These are phyloP conservation scores for Mohoua ochrocephala DNA, from an alignment of 2,113 vertebrate genomes.

Conservation along the genomic window DNA sequence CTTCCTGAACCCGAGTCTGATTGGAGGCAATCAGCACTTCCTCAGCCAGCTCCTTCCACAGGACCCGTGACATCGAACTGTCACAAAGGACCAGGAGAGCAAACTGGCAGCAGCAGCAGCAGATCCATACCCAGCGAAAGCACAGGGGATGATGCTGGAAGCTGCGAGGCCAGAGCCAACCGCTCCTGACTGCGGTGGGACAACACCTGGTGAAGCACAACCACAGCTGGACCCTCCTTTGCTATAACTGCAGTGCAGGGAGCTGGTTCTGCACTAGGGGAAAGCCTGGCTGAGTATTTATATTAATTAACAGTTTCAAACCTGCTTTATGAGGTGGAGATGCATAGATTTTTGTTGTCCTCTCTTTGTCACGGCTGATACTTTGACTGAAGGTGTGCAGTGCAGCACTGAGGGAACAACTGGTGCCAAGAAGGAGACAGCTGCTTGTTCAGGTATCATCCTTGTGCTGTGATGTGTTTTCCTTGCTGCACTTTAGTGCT, in stretches of 20 bases:
- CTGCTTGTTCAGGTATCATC: neutral
- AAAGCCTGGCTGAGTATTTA: neutral
- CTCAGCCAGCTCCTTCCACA: neutral
- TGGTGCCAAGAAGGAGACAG: neutral
- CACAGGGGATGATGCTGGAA: neutral
- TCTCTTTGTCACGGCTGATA: neutral
- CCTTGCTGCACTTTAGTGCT: neutral
- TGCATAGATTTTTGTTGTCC: neutral
- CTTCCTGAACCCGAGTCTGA: neutral
- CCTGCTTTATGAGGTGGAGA: neutral
- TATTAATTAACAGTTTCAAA: neutral
- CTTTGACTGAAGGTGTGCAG: neutral
- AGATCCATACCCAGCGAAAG: rapidly evolving
- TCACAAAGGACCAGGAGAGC: neutral
- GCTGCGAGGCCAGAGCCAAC: neutral
- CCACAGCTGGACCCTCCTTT: neutral
- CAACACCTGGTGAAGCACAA: neutral
- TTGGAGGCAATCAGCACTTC: neutral
- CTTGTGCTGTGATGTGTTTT: neutral
- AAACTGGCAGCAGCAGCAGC: neutral
- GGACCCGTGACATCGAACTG: rapidly evolving
- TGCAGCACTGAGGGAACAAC: neutral
- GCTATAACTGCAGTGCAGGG: rapidly evolving
- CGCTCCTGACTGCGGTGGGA: rapidly evolving
- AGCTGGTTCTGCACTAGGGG: neutral